Conservation (phyloP, 2,888 invertebrate genomes). For the Rhagophthalmus giganteus region DNA sequence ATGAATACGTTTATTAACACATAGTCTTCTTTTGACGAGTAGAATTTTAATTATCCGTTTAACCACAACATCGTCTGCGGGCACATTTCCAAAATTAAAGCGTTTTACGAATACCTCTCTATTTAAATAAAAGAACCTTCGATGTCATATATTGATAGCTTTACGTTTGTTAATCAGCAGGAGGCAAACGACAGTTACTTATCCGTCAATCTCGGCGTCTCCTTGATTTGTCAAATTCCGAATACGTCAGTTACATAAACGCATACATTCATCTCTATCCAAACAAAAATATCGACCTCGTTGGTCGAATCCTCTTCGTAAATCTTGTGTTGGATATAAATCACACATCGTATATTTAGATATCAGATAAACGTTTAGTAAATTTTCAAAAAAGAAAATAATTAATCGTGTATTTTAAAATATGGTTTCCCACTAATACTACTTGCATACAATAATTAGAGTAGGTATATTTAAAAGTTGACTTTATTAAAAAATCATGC, state of each 20-base stretch:
- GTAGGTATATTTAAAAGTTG: constrained; percentile 44
- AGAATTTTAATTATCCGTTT: constrained; percentile 31
- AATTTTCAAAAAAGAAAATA: constrained; percentile 28
- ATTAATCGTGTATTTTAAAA: constrained; percentile 26
- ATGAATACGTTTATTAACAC: constrained; percentile 42
- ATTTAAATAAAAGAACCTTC: constrained; percentile 9
- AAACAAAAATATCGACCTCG: constrained; percentile 20
- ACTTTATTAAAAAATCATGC: constrained; percentile 48
- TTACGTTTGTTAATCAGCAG: constrained; percentile 36
- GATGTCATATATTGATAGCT: constrained; percentile 35
- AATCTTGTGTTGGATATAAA: constrained; percentile 16
- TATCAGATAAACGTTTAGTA: constrained; percentile 19
- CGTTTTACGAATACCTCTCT: constrained; percentile 4
- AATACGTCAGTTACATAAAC: constrained; percentile 37
- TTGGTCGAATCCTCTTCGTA: constrained; percentile 6
- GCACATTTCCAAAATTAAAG: constrained; percentile 7
- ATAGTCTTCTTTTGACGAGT: constrained; percentile 22
- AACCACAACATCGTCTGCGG: constrained; percentile 3
- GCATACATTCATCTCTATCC: constrained; percentile 34
- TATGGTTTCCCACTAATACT: constrained; percentile 21
- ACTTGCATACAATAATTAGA: too few species aligned
- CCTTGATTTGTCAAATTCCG: constrained; percentile 39
- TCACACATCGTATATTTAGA: constrained; percentile 8
- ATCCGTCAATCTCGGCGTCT: constrained; percentile 38
- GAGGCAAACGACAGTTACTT: constrained; percentile 38